Evolutionary conservation across 1,140 invertebrate species (phyloP).

Genomic region (Psilanteris sp.): DNA sequence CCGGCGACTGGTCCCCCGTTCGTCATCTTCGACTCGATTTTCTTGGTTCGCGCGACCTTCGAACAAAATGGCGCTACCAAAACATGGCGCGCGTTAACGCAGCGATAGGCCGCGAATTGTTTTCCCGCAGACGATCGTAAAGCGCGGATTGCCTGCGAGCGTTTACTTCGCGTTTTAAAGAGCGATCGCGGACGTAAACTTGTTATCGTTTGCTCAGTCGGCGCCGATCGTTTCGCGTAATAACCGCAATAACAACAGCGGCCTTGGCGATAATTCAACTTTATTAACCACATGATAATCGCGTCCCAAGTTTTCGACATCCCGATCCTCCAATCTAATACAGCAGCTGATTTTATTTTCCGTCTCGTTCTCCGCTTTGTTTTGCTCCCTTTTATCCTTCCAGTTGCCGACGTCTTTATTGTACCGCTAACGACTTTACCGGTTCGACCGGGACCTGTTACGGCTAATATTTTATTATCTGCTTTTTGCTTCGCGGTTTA

Average conservation of each 20-base stretch:
- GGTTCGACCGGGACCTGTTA: conserved; percentile 62
- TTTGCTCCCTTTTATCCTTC: conserved; percentile 30
- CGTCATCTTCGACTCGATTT: conserved; percentile 62
- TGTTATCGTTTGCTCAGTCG: conserved; percentile 44
- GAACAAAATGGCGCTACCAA: conserved; percentile 74
- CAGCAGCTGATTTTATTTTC: conserved; percentile 23
- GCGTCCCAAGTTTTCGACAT: neutral
- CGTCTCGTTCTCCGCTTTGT: neutral
- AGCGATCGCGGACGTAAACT: conserved; percentile 49
- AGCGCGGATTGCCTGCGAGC: conserved; percentile 25
- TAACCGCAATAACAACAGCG: conserved; percentile 45
- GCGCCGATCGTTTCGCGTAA: conserved; percentile 45
- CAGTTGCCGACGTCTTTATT: conserved; percentile 62
- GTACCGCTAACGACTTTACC: conserved; percentile 73
- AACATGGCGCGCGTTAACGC: conserved; percentile 49
- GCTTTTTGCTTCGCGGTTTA: conserved; percentile 75
- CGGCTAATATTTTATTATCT: conserved; percentile 79
- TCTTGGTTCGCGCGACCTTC: conserved; percentile 57
- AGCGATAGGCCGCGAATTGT: neutral
- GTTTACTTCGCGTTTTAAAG: conserved; percentile 29
- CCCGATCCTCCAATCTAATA: conserved; percentile 21
- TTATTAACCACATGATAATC: conserved; percentile 51
- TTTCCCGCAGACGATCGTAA: conserved; percentile 24
- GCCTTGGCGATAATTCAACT: conserved; percentile 35
- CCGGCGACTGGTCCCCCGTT: conserved; percentile 40